Evolutionary conservation across 2,888 invertebrate species (phyloP).

Genomic region (Nomada lathburiana): DNA sequence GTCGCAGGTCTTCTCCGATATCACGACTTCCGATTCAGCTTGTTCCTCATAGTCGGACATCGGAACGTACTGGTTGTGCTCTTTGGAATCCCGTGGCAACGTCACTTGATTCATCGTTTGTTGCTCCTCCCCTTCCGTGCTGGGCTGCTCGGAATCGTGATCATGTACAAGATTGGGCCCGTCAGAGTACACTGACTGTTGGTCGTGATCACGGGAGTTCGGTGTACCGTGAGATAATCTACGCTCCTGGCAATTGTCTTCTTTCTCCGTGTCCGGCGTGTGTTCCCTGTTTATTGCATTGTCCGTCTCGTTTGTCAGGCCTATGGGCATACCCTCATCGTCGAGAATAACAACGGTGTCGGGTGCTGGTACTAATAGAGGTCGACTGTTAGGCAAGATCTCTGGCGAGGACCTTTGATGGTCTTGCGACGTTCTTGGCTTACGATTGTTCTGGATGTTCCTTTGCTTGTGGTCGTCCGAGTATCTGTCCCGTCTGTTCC

Average conservation of each 20-base stretch:
- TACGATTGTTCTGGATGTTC: conserved; percentile 69
- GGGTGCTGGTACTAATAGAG: conserved; percentile 71
- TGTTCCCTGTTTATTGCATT: conserved; percentile 26
- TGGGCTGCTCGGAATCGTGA: conserved; percentile 35
- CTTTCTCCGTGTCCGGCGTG: conserved; percentile 36
- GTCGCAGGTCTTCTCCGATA: conserved; percentile 56
- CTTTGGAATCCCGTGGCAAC: conserved; percentile 48
- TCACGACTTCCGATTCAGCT: conserved; percentile 53
- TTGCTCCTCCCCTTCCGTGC: conserved; percentile 46
- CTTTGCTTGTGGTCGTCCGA: conserved; percentile 76
- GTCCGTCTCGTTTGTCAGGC: conserved; percentile 67
- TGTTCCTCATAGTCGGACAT: conserved; percentile 66
- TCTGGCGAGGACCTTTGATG: conserved; percentile 70
- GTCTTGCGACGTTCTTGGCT: conserved; percentile 62
- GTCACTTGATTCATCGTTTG: conserved; percentile 37
- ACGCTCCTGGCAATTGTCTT: conserved; percentile 43
- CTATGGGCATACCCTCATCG: conserved; percentile 75
- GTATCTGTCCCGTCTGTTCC: conserved; percentile 76
- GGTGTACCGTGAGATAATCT: conserved; percentile 36
- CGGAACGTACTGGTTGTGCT: conserved; percentile 57
- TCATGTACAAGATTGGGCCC: conserved; percentile 42
- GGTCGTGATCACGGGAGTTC: conserved; percentile 54
- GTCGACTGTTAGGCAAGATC: conserved; percentile 64
- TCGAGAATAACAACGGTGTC: conserved; percentile 76
- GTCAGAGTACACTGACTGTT: conserved; percentile 33